Conservation (phyloP, 1,140 invertebrate genomes). For the Calosoma granatense region DNA sequence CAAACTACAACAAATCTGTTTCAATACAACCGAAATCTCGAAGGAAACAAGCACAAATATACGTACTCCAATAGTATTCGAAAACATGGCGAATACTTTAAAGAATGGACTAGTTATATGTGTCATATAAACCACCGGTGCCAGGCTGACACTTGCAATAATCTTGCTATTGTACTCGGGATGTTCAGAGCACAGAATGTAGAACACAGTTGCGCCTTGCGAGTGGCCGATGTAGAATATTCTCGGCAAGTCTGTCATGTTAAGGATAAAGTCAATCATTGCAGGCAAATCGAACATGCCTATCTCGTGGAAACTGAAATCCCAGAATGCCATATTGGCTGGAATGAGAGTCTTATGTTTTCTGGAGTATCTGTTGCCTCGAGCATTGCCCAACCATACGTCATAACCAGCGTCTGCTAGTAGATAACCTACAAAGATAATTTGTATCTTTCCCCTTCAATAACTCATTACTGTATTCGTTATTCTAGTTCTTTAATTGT, state of each 20-base stretch:
- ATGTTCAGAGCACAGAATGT: neutral
- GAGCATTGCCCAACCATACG: slow-evolving; percentile 64
- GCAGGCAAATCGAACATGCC: slow-evolving; percentile 51
- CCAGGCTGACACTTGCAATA: neutral
- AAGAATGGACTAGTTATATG: neutral
- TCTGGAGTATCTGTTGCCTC: slow-evolving; percentile 60
- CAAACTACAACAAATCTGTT: neutral
- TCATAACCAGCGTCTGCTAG: slow-evolving; percentile 52
- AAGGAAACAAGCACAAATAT: too few relatives aligned
- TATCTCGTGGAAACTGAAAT: slow-evolving; percentile 51
- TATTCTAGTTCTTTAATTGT: neutral
- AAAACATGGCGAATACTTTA: neutral
- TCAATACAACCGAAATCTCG: too few relatives aligned
- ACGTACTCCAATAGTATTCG: neutral
- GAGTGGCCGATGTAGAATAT: slow-evolving; percentile 5
- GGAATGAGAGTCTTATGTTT: slow-evolving; percentile 42
- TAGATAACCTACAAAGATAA: slow-evolving; percentile 6
- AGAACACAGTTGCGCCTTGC: neutral
- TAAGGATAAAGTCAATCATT: slow-evolving; percentile 47
- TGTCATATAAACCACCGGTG: neutral
- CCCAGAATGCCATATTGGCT: slow-evolving; percentile 38
- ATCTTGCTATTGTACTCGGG: neutral
- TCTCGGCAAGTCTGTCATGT: slow-evolving; percentile 32
- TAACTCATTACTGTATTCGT: too few relatives aligned
- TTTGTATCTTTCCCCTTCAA: neutral